Evolutionary conservation across 2,113 vertebrate species (phyloP).

Genomic region (Scolopax mira): DNA sequence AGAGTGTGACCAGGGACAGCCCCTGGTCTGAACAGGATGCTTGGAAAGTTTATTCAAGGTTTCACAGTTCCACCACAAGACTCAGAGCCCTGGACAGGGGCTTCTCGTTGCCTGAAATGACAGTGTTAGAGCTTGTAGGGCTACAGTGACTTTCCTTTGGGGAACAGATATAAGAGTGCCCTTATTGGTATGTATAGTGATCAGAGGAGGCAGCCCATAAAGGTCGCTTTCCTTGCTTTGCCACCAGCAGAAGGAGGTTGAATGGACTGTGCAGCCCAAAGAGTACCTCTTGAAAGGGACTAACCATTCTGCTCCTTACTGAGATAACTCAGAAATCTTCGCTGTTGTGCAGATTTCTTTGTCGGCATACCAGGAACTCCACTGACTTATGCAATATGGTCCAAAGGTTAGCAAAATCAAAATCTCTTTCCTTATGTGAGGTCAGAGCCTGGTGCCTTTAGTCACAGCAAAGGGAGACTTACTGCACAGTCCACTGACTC

Average conservation of each 20-base stretch:
- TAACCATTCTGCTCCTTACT: neutral
- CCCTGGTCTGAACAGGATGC: accelerated
- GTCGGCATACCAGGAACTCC: neutral
- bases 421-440: constrained; percentile 51
- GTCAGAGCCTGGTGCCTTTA: constrained; percentile 15
- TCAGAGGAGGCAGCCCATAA: neutral
- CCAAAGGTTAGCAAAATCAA: constrained; percentile 35
- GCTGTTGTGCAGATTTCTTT: neutral
- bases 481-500: constrained; percentile 47
- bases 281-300: neutral
- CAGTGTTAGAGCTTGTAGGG: neutral
- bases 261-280: neutral
- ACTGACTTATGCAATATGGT: constrained; percentile 11
- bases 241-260: neutral
- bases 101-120: neutral
- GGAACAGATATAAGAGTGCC: neutral
- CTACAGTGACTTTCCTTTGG: neutral
- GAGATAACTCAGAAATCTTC: neutral
- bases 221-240: neutral
- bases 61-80: neutral
- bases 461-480: neutral
- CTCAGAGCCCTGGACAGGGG: neutral
- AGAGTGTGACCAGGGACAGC: neutral
- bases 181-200: neutral
- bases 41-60: neutral